Evolutionary conservation across 2,888 invertebrate species (phyloP).

Genomic region (Ischnus inquisitorius): DNA sequence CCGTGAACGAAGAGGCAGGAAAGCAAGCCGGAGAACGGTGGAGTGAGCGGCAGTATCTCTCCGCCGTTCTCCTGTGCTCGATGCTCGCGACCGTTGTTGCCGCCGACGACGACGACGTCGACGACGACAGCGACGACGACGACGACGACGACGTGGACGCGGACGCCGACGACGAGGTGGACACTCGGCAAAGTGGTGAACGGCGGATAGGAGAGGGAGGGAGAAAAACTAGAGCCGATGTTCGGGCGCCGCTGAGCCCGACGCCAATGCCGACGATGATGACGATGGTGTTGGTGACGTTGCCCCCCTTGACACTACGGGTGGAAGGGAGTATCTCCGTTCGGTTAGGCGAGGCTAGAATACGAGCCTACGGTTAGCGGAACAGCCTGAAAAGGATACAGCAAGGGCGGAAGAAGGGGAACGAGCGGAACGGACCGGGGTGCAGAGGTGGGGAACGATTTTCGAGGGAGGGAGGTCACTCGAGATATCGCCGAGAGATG

Average conservation of each 20-base stretch:
- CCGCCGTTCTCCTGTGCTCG: conserved; percentile 56
- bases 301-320: conserved; percentile 27
- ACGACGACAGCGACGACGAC: conserved; percentile 57
- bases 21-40: conserved; percentile 82
- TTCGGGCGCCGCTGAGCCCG: conserved; percentile 56
- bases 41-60: conserved; percentile 76
- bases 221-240: conserved; percentile 74
- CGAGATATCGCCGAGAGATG: conserved; percentile 83
- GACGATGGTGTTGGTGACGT: conserved; percentile 50
- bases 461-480: conserved; percentile 75
- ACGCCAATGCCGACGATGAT: conserved; percentile 56
- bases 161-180: conserved; percentile 59
- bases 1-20: conserved; percentile 84
- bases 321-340: conserved; percentile 62
- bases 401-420: conserved; percentile 57
- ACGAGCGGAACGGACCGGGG: conserved; percentile 30
- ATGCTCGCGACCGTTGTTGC: conserved; percentile 59
- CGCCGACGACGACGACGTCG: conserved; percentile 55
- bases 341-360: conserved; percentile 62
- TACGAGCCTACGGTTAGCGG: conserved; percentile 67
- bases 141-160: conserved; percentile 56
- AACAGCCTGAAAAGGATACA: conserved; percentile 62
- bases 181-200: conserved; percentile 69
- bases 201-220: conserved; percentile 41
- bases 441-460: conserved; percentile 32